Base-by-base conservation (phyloP, 2,797 vertebrate genomes). In the Myotis planiceps region DNA sequence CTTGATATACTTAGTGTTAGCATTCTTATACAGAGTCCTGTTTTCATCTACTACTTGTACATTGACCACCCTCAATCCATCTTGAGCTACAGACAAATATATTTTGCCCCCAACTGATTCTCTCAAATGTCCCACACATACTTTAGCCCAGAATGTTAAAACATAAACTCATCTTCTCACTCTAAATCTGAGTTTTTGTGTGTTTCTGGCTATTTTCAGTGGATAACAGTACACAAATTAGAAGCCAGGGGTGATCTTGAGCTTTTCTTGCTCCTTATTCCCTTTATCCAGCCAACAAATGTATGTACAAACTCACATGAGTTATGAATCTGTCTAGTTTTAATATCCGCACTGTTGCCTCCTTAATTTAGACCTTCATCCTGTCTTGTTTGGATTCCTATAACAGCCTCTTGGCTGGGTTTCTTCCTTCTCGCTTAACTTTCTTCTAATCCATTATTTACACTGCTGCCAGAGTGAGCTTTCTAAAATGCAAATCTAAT, bases 401-500 rank as follows among this genome's bases (percentile, higher is more conserved):
- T 95, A 96, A 96, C 34, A 94, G 58, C 23, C 84, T 96, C 76
- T 74, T 97, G 78, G 74, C 88, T 96, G 72, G 58, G 83, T 96
- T 94, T 39, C 88, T 88, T 90, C 88, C 51, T 94, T 90, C 74
- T 88, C 83, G 87, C 76, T 97, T 95, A 93, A 92, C 88, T 94
- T 96, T 93, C 82, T 42, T 97, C 92, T 97, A 97, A 96, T 97
- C 82, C 96, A 97, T 96, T 97, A 97, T 97, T 97, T 97, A 97
- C 93, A 95, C 34, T 84, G 68, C 93, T 95, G 90, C 69, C 78
- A 89, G 90, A 96, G 90, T 80, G 74, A 93, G 90, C 69, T 88
- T 96, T 96, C 96, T 95, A 96, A 97, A 97, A 97, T 96, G 96
- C 96, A 97, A 96, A 97, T 97, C 95, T 95, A 96, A 93, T 97